phyloP scores from a whole-genome alignment of 2,797 vertebrate genomes.

The Coccyzus lansbergi region DNA sequence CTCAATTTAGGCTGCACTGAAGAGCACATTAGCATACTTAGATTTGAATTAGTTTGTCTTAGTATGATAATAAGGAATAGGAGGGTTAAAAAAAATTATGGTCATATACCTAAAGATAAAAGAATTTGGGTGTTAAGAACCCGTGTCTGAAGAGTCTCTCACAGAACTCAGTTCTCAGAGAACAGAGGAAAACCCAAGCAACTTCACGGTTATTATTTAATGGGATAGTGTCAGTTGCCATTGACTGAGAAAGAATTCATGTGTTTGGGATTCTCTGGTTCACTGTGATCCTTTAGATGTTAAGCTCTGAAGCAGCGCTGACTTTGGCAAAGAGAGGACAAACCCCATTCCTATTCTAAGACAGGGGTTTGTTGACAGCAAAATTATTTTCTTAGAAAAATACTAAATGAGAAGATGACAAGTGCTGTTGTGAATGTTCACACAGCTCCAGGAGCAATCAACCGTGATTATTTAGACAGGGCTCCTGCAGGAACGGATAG shows the following conservation, averaged over 20 bases:
- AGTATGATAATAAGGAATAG: not conserved
- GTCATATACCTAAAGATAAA: not conserved
- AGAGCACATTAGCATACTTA: not conserved
- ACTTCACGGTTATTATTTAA: not conserved
- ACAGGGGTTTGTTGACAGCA: conserved; percentile 51
- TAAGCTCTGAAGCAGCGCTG: conserved; percentile 8
- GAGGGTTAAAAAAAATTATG: not conserved
- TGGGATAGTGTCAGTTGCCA: not conserved
- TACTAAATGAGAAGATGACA: conserved; percentile 47
- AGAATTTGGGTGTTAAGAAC: not conserved
- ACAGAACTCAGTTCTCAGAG: not conserved
- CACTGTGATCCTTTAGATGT: not conserved
- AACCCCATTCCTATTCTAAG: not conserved
- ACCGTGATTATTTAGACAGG: not conserved
- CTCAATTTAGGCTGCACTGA: not conserved
- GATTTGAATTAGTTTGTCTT: not conserved
- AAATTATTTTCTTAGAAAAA: conserved; percentile 55
- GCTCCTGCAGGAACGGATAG: conserved; percentile 14
- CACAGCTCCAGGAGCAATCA: conserved; percentile 42
- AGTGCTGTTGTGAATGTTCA: conserved; percentile 45
- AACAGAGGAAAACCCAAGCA: not conserved
- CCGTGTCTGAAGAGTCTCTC: not conserved
- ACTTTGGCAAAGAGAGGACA: not conserved
- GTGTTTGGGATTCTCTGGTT: not conserved
- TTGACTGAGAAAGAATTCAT: not conserved